phyloP scores from a whole-genome alignment of 1,140 invertebrate genomes.

The Portunus trituberculatus region DNA sequence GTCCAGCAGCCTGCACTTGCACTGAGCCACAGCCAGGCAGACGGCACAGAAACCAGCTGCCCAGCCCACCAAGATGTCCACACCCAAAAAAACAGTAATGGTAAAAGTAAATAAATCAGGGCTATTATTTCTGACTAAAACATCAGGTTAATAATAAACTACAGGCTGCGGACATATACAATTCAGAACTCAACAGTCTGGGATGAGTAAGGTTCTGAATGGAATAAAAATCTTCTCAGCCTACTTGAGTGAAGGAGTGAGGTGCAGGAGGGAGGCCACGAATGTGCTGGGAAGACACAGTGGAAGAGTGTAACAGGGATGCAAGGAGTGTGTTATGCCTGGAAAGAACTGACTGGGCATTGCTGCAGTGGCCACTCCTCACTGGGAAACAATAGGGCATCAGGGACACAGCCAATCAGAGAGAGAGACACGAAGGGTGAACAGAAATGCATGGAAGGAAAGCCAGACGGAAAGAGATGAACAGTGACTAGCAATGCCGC shows the following conservation, averaged over 20 bases:
- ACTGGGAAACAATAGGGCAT: neutral
- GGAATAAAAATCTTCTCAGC: neutral
- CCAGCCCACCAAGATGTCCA: neutral
- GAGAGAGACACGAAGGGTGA: neutral
- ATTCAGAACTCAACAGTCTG: neutral
- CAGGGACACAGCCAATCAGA: neutral
- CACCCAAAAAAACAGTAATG: neutral
- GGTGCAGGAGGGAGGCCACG: slow-evolving; percentile 10
- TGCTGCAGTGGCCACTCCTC: neutral
- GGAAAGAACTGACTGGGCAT: neutral
- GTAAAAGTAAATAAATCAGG: neutral
- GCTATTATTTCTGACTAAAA: neutral
- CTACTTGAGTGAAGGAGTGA: slow-evolving; percentile 12
- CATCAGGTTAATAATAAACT: neutral
- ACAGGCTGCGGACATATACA: neutral
- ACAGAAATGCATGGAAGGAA: neutral
- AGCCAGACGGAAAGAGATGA: neutral
- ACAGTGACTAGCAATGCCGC: neutral
- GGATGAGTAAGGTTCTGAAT: slow-evolving; percentile 9
- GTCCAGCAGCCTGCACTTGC: too few species aligned
- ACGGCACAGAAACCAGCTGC: too few species aligned
- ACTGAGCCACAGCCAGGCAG: too few species aligned
- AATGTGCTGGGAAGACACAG: neutral
- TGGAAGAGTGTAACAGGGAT: neutral
- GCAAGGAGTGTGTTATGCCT: neutral